These are phyloP conservation scores for Drosophila rubida DNA, from an alignment of 2,888 invertebrate species.

Conservation along the genomic window DNA sequence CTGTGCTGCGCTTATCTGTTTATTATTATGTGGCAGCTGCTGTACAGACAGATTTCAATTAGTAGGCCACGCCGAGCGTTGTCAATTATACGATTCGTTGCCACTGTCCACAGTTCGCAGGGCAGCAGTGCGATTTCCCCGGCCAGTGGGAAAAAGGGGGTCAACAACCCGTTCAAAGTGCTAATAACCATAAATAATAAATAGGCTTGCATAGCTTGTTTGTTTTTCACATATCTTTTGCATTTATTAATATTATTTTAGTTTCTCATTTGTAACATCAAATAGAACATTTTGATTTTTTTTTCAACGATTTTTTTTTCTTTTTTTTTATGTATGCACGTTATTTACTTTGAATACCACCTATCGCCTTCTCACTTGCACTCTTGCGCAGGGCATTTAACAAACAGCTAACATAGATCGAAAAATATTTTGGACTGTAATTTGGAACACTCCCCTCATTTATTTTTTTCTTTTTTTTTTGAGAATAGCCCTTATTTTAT, in stretches of 20 bases:
- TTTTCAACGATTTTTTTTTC: constrained; percentile 20
- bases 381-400: constrained; percentile 44
- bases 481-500: not conserved
- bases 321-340: constrained; percentile 34
- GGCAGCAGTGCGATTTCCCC: not conserved
- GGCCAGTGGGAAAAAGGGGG: constrained; percentile 3
- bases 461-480: constrained; percentile 16
- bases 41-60: constrained; percentile 28
- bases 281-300: constrained; percentile 71
- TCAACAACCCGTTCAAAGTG: constrained; percentile 17
- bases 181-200: constrained; percentile 22
- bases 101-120: not conserved
- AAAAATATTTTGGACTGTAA: constrained; percentile 69
- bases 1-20: constrained; percentile 39
- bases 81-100: constrained; percentile 29
- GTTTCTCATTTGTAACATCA: constrained; percentile 78
- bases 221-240: constrained; percentile 40
- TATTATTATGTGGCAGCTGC: constrained; percentile 1
- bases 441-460: constrained; percentile 24
- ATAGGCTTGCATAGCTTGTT: constrained; percentile 3
- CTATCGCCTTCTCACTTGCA: constrained; percentile 23
- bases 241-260: constrained; percentile 36
- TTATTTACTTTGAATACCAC: constrained; percentile 33
- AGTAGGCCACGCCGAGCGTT: constrained; percentile 12
- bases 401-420: constrained; percentile 75